Conservation (phyloP, 2,888 invertebrate genomes). For the Temnothorax rugatulus region DNA sequence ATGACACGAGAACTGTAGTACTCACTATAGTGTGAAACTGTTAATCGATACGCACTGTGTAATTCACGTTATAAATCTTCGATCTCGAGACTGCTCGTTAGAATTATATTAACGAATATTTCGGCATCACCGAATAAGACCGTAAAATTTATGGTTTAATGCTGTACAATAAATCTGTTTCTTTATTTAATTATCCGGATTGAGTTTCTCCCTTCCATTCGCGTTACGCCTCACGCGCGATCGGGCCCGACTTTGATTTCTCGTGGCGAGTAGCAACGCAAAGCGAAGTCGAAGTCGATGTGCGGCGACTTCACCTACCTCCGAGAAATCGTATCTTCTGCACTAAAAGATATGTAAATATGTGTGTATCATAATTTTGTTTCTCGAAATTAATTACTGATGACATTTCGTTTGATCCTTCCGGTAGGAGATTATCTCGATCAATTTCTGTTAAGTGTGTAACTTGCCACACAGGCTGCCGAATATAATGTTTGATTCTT, state of each 20-base stretch:
- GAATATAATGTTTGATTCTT: conserved; percentile 40
- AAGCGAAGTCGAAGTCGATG: not conserved
- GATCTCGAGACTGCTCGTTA: conserved; percentile 13
- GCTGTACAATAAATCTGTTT: conserved; percentile 79
- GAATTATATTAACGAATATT: conserved; percentile 77
- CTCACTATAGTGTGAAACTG: conserved; percentile 55
- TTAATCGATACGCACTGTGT: conserved; percentile 67
- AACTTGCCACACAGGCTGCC: conserved; percentile 41
- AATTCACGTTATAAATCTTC: conserved; percentile 41
- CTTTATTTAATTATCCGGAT: conserved; percentile 76
- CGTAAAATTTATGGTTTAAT: conserved; percentile 65
- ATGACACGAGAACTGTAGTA: conserved; percentile 21
- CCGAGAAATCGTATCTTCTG: conserved; percentile 12
- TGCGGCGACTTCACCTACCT: not conserved
- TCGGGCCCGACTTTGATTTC: conserved; percentile 12
- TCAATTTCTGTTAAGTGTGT: not conserved
- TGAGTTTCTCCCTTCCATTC: conserved; percentile 70
- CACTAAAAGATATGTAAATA: conserved; percentile 11
- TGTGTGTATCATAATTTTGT: conserved; percentile 22
- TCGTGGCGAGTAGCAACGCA: conserved; percentile 8
- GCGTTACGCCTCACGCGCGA: conserved; percentile 2
- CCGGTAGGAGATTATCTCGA: conserved; percentile 2
- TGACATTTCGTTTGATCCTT: not conserved
- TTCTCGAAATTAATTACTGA: conserved; percentile 19
- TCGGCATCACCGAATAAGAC: conserved; percentile 81